Conservation (phyloP, 1,140 invertebrate genomes). For the Drosophila nebulosa region DNA sequence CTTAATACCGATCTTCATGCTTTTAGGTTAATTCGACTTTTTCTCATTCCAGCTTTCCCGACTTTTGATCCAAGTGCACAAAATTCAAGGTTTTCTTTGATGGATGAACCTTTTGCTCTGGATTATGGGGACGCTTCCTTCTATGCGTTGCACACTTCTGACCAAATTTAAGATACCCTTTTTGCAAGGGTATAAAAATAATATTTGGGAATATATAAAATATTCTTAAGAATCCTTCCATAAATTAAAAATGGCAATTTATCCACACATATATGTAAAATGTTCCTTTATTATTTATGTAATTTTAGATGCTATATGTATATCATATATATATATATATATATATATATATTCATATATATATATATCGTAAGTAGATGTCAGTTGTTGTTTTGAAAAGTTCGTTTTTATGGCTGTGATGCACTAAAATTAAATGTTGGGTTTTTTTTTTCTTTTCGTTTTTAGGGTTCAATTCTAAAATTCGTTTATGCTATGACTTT, state of each 20-base stretch:
- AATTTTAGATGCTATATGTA: constrained; percentile 74
- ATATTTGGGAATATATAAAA: too few relatives aligned
- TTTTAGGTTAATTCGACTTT: too few relatives aligned
- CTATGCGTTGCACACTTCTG: too few relatives aligned
- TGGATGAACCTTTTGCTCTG: too few relatives aligned
- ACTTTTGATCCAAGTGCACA: too few relatives aligned
- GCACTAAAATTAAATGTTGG: constrained; percentile 61
- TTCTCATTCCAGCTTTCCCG: too few relatives aligned
- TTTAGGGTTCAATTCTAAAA: constrained; percentile 57
- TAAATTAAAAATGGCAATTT: constrained; percentile 22
- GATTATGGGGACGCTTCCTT: too few relatives aligned
- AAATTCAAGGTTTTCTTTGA: too few relatives aligned
- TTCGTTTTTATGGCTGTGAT: constrained; percentile 64
- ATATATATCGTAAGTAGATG: constrained; percentile 61
- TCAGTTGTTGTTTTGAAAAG: constrained; percentile 58
- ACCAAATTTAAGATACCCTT: too few relatives aligned
- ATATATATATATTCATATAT: constrained; percentile 34
- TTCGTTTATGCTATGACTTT: constrained; percentile 75
- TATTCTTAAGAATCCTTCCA: background rate
- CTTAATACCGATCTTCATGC: too few relatives aligned
- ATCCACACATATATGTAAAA: constrained; percentile 68
- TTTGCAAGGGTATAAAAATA: too few relatives aligned
- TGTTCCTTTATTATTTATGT: constrained; percentile 76
- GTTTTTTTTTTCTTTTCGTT: background rate
- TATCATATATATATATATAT: constrained; percentile 47